Evolutionary conservation across 2,797 vertebrate genomes (phyloP), one percentile per base, ranked within the genome.

Genomic region (Arctocebus calabarensis): DNA sequence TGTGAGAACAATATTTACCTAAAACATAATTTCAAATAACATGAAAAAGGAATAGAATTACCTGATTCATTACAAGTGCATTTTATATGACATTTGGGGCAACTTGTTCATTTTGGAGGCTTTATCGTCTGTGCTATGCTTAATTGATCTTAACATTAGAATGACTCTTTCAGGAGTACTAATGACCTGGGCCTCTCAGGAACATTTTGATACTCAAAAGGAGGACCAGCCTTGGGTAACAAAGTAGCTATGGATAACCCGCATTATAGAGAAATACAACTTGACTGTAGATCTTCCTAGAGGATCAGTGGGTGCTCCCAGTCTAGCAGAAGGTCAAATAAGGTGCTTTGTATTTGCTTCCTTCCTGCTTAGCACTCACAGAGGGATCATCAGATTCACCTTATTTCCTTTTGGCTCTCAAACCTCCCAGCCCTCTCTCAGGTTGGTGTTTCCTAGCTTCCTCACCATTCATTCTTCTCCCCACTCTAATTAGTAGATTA

Each of bases 401-500:
- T 64, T 74, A 92, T 79, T 95, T 94, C 59, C 78, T 88, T 94
- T 94, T 82, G 68, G 29, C 19, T 95, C 45, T 23, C 5, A 92
- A 85, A 75, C 59, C 25, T 78, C 73, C 71, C 8, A 27, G 7
- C 57, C 23, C 29, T 71, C 74, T 79, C 81, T 85, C n/a, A 95
- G 70, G 48, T 90, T 90, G 73, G 20, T 52, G 94, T 88, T 94
- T 97, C 52, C 77, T 89, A 55, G 48, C 75, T 94, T 94, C 32
- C 55, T 95, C 13, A 19, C 4, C 86, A 91, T 81, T n/a, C 7
- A 0, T 23, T 82, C 43, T 92, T 88, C 45, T 96, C 57, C 71
- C 27, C 32, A 87, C 70, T 86, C 71, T 89, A 97, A 97, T 97
- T 97, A 97, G 86, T 91, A 96, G 83, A 73, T 71, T 94, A 86